A percentile compares a stretch with the other conserved stretches of the same genome.
These are phyloP conservation scores for Rousettus leschenaultii DNA, from an alignment of 2,113 vertebrate species.

Conservation along the genomic window DNA sequence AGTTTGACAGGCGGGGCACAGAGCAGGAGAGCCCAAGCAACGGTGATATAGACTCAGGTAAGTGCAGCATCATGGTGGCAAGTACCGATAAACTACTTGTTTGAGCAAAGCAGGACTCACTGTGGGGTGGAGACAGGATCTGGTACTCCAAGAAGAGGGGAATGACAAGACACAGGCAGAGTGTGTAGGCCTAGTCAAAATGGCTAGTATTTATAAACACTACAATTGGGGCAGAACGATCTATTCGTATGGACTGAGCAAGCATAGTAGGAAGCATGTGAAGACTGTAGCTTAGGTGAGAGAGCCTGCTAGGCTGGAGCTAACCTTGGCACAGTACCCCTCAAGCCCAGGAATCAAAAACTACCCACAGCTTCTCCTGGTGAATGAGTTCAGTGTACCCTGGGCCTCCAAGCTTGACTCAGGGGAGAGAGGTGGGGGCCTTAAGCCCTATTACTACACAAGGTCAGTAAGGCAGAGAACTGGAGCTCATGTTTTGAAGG, in stretches of 20 bases:
- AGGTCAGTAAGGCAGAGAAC: neutral
- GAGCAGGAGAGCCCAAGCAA: neutral
- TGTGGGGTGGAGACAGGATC: neutral
- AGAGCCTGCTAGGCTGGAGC: neutral
- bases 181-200: neutral
- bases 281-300: neutral
- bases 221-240: neutral
- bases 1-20: neutral
- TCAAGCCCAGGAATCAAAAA: neutral
- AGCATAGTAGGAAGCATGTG: neutral
- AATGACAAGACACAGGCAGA: neutral
- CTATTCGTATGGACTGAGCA: neutral
- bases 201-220: neutral
- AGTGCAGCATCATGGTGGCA: fast-evolving
- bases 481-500: neutral
- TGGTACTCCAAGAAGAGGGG: neutral
- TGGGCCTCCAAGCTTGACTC: neutral
- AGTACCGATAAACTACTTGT: neutral
- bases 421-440: neutral
- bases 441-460: neutral
- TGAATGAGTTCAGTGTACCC: neutral
- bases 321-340: neutral
- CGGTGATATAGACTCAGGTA: neutral
- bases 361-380: neutral
- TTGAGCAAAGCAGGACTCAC: neutral